Evolutionary conservation across 2,113 vertebrate genomes (phyloP).

Genomic region (Trichechus manatus): DNA sequence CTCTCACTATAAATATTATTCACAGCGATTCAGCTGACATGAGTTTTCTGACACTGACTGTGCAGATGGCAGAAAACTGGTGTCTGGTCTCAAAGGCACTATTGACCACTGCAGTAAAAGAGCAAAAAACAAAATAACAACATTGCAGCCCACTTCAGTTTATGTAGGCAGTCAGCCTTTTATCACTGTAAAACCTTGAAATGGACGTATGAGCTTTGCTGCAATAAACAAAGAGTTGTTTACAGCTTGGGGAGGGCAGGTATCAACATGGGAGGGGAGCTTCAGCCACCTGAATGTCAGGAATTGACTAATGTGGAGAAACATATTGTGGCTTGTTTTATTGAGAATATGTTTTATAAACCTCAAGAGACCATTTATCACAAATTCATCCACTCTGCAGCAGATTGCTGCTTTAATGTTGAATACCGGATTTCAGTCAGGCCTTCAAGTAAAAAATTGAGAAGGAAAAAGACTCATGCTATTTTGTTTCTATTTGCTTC

Average conservation of each 20-base stretch:
- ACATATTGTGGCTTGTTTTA: slow-evolving; percentile 88
- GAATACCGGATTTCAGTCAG: slow-evolving; percentile 86
- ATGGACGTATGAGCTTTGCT: slow-evolving; percentile 90
- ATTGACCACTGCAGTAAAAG: slow-evolving; percentile 94
- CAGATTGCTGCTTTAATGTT: slow-evolving; percentile 89
- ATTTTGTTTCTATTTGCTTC: slow-evolving; percentile 60
- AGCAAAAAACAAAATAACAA: slow-evolving; percentile 94
- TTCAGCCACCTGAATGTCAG: slow-evolving; percentile 87
- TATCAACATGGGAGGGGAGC: slow-evolving; percentile 86
- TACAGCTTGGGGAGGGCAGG: slow-evolving; percentile 88
- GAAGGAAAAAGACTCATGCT: slow-evolving; percentile 6
- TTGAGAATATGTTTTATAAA: slow-evolving; percentile 92
- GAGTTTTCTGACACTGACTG: slow-evolving; percentile 87
- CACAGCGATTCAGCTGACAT: slow-evolving; percentile 85
- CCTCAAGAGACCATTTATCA: slow-evolving; percentile 92
- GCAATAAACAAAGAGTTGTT: slow-evolving; percentile 91
- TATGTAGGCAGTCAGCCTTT: slow-evolving; percentile 93
- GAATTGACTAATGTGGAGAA: slow-evolving; percentile 88
- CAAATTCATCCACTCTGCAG: slow-evolving; percentile 92
- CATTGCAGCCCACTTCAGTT: slow-evolving; percentile 91
- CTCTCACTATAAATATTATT: slow-evolving; percentile 88
- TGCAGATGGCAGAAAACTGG: slow-evolving; percentile 89
- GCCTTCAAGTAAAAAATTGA: slow-evolving; percentile 58
- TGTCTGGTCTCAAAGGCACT: slow-evolving; percentile 91
- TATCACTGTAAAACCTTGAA: slow-evolving; percentile 93